Percentiles rank a stretch among this genome's conserved stretches.
Evolutionary conservation across 2,797 vertebrate genomes (phyloP).

Genomic region (Acropternis orthonyx): DNA sequence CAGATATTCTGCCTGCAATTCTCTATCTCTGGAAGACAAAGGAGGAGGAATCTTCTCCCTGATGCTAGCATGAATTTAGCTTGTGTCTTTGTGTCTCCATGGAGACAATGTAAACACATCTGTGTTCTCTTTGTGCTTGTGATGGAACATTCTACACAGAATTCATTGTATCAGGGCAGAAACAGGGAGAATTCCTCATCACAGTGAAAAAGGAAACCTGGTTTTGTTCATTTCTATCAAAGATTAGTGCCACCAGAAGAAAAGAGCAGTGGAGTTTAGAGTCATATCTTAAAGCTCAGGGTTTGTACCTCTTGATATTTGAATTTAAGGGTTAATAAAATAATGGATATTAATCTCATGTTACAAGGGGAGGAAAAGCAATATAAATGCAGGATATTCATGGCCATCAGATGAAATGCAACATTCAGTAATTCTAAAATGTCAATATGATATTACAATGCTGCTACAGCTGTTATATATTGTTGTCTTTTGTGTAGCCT

Average conservation of each 20-base stretch:
- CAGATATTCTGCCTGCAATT: conserved; percentile 9
- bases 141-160: conserved; percentile 56
- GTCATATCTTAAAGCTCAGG: neutral
- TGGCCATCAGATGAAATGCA: neutral
- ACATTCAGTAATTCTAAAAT: neutral
- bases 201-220: neutral
- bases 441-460: neutral
- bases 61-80: conserved; percentile 19
- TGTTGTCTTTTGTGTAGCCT: neutral
- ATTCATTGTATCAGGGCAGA: conserved; percentile 13
- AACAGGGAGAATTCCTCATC: neutral
- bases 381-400: neutral
- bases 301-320: neutral
- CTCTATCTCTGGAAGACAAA: conserved; percentile 59
- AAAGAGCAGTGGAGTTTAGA: neutral
- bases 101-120: conserved; percentile 74
- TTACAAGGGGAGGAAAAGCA: neutral
- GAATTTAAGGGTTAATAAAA: neutral
- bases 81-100: conserved; percentile 69
- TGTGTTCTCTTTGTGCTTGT: conserved; percentile 69
- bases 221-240: neutral
- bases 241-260: neutral
- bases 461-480: neutral
- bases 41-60: neutral
- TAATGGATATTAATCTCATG: neutral